These are phyloP conservation scores for Kradibia gibbosae DNA, from an alignment of 1,140 invertebrate genomes.

Conservation along the genomic window DNA sequence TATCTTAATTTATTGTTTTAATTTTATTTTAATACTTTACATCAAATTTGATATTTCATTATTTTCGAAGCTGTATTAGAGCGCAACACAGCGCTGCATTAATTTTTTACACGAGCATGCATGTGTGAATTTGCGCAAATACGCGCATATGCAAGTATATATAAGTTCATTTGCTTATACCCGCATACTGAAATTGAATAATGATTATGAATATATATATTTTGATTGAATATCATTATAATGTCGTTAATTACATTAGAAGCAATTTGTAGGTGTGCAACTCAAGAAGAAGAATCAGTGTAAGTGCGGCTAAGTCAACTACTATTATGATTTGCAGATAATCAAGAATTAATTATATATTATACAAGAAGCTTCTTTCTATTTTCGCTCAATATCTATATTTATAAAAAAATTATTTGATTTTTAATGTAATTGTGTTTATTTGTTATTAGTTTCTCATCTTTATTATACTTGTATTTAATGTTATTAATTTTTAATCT, in stretches of 20 bases:
- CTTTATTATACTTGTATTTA: too few relatives aligned
- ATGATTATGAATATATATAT: neutral
- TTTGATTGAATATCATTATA: too few relatives aligned
- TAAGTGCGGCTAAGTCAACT: constrained; percentile 33
- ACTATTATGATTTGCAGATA: too few relatives aligned
- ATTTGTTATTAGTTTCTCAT: too few relatives aligned
- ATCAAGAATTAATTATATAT: too few relatives aligned
- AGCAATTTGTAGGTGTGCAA: constrained; percentile 57
- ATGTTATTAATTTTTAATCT: too few relatives aligned
- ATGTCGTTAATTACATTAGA: constrained; percentile 55
- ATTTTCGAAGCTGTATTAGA: constrained; percentile 11
- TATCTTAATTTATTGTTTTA: neutral
- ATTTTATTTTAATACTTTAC: neutral
- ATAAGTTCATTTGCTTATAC: constrained; percentile 42
- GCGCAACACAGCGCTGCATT: neutral
- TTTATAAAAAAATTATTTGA: too few relatives aligned
- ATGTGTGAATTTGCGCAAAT: too few relatives aligned
- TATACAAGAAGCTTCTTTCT: too few relatives aligned
- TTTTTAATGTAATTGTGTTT: too few relatives aligned
- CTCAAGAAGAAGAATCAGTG: constrained; percentile 26
- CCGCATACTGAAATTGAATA: neutral
- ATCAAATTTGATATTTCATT: constrained; percentile 1
- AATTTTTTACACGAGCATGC: constrained; percentile 28
- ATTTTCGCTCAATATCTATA: too few relatives aligned
- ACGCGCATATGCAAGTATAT: too few relatives aligned